Evolutionary conservation across 2,888 invertebrate genomes (phyloP).

Genomic region (Heliconius erato): DNA sequence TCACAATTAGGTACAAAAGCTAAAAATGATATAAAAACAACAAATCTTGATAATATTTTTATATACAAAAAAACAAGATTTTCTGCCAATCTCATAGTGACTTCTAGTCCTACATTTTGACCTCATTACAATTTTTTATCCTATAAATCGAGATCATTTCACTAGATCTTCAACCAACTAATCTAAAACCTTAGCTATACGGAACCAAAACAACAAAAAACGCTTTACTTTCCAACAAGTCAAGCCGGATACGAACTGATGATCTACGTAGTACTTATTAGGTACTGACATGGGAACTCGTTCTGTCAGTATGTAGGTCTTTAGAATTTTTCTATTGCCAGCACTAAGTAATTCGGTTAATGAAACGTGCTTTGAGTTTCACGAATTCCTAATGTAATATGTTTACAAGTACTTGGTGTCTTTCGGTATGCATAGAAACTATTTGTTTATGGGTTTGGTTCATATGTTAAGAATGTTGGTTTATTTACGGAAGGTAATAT

Average conservation of each 20-base stretch:
- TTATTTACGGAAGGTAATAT: neutral
- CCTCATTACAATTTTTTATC: neutral
- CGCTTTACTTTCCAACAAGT: conserved; percentile 42
- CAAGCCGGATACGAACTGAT: conserved; percentile 42
- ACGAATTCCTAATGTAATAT: conserved; percentile 16
- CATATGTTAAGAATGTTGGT: neutral
- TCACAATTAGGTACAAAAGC: no score
- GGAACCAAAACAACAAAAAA: conserved; percentile 40
- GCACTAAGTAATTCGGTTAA: conserved; percentile 12
- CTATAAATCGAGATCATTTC: neutral
- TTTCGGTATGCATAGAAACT: neutral
- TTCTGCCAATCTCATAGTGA: neutral
- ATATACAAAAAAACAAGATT: neutral
- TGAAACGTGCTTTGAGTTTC: neutral
- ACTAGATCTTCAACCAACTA: conserved; percentile 13
- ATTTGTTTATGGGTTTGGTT: neutral
- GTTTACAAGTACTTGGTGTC: neutral
- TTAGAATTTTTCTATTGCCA: conserved; percentile 23
- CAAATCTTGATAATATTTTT: neutral
- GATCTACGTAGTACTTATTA: conserved; percentile 35
- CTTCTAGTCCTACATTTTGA: neutral
- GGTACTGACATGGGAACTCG: conserved; percentile 30
- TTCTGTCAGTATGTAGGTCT: conserved; percentile 38
- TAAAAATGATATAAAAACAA: neutral
- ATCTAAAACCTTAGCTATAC: conserved; percentile 29